Evolutionary conservation across 1,140 invertebrate genomes (phyloP), one percentile per base, ranked within the genome.

Genomic region (Conus betulinus): DNA sequence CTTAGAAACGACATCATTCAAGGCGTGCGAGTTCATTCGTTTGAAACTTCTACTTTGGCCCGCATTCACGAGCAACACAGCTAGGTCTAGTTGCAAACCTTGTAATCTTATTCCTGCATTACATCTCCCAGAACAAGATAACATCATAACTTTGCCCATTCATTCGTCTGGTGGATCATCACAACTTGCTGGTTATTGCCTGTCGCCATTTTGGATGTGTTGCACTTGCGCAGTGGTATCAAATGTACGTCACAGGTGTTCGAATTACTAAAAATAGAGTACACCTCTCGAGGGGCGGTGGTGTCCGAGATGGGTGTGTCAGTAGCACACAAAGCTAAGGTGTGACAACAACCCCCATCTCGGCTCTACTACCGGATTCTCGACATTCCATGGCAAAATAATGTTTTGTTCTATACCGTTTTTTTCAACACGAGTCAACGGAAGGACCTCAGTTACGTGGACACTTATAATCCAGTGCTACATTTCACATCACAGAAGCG

Each of bases 1-100:
- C 97, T 98, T 92, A 99, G 97, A 96, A 99, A 98, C 92, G 98
- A 98, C 98, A 98, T 98, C 81, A 74, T 91, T 39, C 83, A 27
- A 85, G 7, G 20, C 52, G 51, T 76, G 27, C 27, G 53, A 51
- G 25, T 27, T 55, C 25, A 15, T 82, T 52, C 60, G 25, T 55
- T 79, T 11, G 51, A 20, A 39, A 63, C n/a, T 20, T 51, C 13
- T 83, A n/a, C 63, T 53, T 27, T 52, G 1, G 13, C 25, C 13
- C 27, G 63, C n/a, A 7, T 27, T 67, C 76, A 84, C 78, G 39
- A 23, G 13, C 57, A 39, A 67, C 60, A 84, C 53, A 84, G 17
- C n/a, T 57, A 15, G 17, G 52, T 27, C 13, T 63, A 53, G 25
- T n/a, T 57, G 10, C 53, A n/a, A 84, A 57, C 10, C 60, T 57